A percentile compares a stretch with the other conserved stretches of the same genome.
Evolutionary conservation across 2,113 vertebrate species (phyloP).

Genomic region (Podarcis cretensis): DNA sequence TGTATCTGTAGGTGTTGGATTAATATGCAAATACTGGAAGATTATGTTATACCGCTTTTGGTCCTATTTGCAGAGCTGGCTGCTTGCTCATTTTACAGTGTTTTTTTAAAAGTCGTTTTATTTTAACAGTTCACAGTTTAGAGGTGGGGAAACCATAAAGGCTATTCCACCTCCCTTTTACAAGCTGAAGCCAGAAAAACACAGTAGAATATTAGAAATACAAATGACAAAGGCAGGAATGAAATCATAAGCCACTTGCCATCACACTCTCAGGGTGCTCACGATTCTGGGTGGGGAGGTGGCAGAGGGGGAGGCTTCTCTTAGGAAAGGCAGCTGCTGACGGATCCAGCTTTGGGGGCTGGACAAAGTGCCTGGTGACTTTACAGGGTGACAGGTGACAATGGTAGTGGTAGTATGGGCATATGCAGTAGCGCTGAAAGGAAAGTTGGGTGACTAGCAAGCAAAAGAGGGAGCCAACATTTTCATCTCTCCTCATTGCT

Average conservation of each 20-base stretch:
- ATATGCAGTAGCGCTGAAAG: background rate
- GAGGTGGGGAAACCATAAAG: slow-evolving; percentile 26
- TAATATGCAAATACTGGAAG: slow-evolving; percentile 36
- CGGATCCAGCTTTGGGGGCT: background rate
- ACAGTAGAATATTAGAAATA: background rate
- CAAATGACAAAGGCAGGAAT: background rate
- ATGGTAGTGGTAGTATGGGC: background rate
- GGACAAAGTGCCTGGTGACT: background rate
- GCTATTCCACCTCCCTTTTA: background rate
- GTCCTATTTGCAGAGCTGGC: slow-evolving; percentile 8
- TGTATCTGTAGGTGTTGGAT: slow-evolving; percentile 6
- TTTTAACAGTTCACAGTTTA: slow-evolving; percentile 31
- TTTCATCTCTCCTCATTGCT: too few species aligned
- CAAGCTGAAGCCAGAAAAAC: background rate
- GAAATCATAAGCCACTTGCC: background rate
- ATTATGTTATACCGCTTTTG: slow-evolving; percentile 17
- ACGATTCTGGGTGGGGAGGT: background rate
- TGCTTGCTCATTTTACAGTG: rapidly evolving
- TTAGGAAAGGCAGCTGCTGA: background rate
- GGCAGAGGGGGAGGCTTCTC: background rate
- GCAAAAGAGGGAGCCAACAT: background rate
- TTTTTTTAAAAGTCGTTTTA: slow-evolving; percentile 8
- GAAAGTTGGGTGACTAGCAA: background rate
- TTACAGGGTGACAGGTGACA: background rate
- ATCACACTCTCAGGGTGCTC: background rate